A percentile compares a stretch with the other conserved stretches of the same genome.
Evolutionary conservation across 1,140 invertebrate species (phyloP).

Genomic region (Grapholita molesta): DNA sequence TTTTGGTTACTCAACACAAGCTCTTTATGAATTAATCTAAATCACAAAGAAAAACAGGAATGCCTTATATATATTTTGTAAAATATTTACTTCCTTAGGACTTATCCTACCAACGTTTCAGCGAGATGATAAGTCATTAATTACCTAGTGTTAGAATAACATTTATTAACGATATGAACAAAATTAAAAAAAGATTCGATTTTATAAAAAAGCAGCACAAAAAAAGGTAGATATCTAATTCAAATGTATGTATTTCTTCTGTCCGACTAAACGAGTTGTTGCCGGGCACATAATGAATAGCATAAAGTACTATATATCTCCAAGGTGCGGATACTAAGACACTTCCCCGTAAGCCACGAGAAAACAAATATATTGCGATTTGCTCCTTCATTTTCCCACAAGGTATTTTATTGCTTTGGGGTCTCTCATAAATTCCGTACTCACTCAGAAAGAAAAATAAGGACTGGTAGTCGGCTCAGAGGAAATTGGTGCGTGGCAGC

Average conservation of each 20-base stretch:
- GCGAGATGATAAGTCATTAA: too few species aligned
- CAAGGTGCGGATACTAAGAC: conserved; percentile 54
- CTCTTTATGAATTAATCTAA: too few species aligned
- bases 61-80: too few species aligned
- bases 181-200: too few species aligned
- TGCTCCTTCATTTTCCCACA: conserved; percentile 74
- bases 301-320: conserved; percentile 52
- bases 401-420: conserved; percentile 76
- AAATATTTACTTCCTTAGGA: too few species aligned
- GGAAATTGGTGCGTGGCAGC: conserved; percentile 61
- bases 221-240: not conserved
- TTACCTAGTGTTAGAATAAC: too few species aligned
- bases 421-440: conserved; percentile 71
- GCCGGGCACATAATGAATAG: conserved; percentile 7
- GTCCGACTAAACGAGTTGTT: not conserved
- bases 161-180: too few species aligned
- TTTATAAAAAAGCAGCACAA: not conserved
- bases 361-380: conserved; percentile 75
- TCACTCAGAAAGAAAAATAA: conserved; percentile 74
- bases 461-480: conserved; percentile 43
- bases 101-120: too few species aligned
- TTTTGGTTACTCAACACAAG: too few species aligned
- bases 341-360: conserved; percentile 60
- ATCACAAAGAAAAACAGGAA: too few species aligned
- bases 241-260: not conserved